Base-by-base conservation (phyloP, 1,140 invertebrate species). In the Drosophila tani region DNA sequence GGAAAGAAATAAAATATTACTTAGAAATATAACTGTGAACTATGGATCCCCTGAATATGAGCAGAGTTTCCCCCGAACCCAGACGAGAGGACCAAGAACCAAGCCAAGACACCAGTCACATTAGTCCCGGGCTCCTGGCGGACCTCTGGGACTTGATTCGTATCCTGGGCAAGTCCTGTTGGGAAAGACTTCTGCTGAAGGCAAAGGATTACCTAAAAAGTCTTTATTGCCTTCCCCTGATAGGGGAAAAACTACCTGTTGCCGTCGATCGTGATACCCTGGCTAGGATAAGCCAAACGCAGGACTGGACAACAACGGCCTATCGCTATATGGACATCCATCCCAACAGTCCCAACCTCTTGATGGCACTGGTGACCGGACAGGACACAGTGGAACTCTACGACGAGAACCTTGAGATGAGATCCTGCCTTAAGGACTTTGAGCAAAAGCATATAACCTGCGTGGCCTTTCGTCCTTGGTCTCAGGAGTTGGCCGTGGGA, bases 401-500 rank as follows among this genome's bases (percentile, higher is more conserved):
- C 0, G 12, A 21, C 14, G 24, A 62, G 6, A 24, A 19, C 19
- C 21, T 55, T 3, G 14, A 40, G 2, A 46, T 9, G 0, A 2
- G 1, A 0, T 6, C 5, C 12, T 14, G 24, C 0, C 19, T 38
- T 1, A 9, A 9, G 12, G 24, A 35, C 40, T 0, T 12, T 1
- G 19, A 58, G 0, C 79, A 78, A 11, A 6, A 2, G 19, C 12
- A 62, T 8, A 12, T 65, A 8, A 46, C 35, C 27, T 82, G 80
- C 32, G 58, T 11, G 0, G 49, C 64, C 9, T 82, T 79, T 19
- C 69, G 75, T 7, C 80, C 81, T 0, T 68, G 64, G 64, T 55
- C 67, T 1, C 40, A 38, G 0, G 47, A 64, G 6, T 5, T 79
- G 38, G 81, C 81, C 3, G 69, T 82, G 41, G 81, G 81, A 3